Base-by-base conservation (phyloP, 2,113 vertebrate species). In the Charina bottae region DNA sequence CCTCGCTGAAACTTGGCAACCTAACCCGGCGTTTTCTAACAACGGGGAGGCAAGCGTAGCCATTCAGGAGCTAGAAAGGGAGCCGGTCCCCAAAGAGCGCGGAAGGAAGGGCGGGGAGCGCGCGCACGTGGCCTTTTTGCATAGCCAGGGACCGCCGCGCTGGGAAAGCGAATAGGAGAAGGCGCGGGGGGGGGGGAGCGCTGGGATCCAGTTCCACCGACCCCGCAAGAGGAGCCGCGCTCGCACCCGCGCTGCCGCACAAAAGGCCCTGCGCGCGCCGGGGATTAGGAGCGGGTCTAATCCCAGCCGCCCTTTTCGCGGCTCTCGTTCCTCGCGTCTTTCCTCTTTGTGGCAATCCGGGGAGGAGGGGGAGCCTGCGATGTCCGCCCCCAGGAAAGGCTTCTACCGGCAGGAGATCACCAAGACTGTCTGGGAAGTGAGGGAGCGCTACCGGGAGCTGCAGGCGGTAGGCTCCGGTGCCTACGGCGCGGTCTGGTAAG, bases 401-500 rank as follows among this genome's bases (percentile, higher is more conserved):
- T 99, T 98, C 89, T 98, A 98, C 97, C 97, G 97, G 87, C 98
- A 98, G 97, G 99, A 99, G 89, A 96, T 99, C 11, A 98, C 98
- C 96, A 98, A 98, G 94, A 99, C 98, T 0, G 96, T 96, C 64
- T 99, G 99, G 99, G 98, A 99, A 93, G 98, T 98, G 89, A 98
- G 98, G 96, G 98, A 98, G 90, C 96, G 98, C 96, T 99, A 99
- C 96, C 97, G 96, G 53, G 98, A 99, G 93, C 96, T 99, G 94
- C 97, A 98, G 96, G 97, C 98, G 87, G 97, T 99, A 93, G 99
- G 99, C 17, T 99, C 98, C 0, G 98, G 99, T 92, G 99, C 99
- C 1, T 99, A 99, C 28, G 99, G 99, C 83, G 98, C 98, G 1
- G 99, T 99, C 86, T 99, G 99, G 99, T 99, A 94, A 98, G 98